Evolutionary conservation across 2,888 invertebrate genomes (phyloP), one percentile per base, ranked within the genome.

Genomic region (Xanthostigma xanthostigma): DNA sequence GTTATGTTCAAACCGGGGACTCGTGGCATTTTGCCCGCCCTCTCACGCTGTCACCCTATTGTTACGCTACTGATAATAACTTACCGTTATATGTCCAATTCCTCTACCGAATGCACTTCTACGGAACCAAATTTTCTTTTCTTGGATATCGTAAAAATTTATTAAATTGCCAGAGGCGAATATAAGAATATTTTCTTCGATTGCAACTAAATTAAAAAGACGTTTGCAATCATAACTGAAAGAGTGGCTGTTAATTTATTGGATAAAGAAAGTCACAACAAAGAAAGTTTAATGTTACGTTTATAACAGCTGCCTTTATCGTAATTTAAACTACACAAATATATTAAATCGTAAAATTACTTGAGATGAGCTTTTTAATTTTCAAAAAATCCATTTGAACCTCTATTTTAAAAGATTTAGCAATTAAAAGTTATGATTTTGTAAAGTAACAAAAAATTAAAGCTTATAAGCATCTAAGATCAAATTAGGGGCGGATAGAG

Each of bases 221-320:
- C 81, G 83, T 55, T 75, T 78, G 61, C 89, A 88, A 62, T 92
- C 82, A 62, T 90, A 94, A 9, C 90, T 90, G 63, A 81, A 92
- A 0, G 91, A 91, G 67, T 86, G 73, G 61, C 90, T 91, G 54
- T 40, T 53, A 51, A 41, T 44, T 10, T 33, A 46, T 54, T 57
- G 58, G 59, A 52, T 55, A 56, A 56, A 52, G 48, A 41, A 49
- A 49, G 44, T 49, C 37, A 43, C 12, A 39, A 45, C 44, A 45
- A 41, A 38, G 44, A 27, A 12, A 37, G 34, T 27, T 41, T 33
- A 45, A 35, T 13, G 14, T 46, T 45, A n/a, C n/a, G 12, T 46
- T 41, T 13, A 44, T 36, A 44, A 49, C 12, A 10, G 12, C 52
- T 33, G 36, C 36, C 9, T 43, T 43, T 27, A 27, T 17, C 17